Base-by-base conservation (phyloP, 2,888 invertebrate genomes). In the Callosobruchus maculatus region DNA sequence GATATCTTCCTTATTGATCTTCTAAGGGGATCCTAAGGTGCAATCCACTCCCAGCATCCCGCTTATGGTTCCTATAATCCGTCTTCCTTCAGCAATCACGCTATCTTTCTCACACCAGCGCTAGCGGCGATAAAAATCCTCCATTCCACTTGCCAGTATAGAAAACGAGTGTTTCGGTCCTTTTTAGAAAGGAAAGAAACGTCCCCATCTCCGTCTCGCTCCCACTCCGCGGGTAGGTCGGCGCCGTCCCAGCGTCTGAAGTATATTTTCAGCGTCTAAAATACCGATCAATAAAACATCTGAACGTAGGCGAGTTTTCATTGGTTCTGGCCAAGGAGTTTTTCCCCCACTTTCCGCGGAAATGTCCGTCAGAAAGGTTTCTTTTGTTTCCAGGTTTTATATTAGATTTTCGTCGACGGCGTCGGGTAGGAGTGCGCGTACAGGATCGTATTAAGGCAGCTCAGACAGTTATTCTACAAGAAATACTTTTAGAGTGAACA, bases 281-380 rank as follows among this genome's bases (percentile, higher is more conserved):
- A 85, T 85, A 83, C 84, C 85, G 86, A 86, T 86, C 86, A 85
- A 86, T 86, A 86, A 85, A 86, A 86, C 86, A 86, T 85, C 86
- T 84, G 85, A 84, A 84, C 85, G 83, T 81, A 81, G 85, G 82
- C 80, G 84, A 83, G 84, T 83, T 85, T 84, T 83, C 85, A 86
- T 86, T 86, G 85, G 86, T 85, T 78, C 79, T 85, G 81, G 85
- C 85, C 85, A 86, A 85, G 84, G 86, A 85, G 86, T 87, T 86
- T 87, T 87, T 85, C 86, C 85, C 84, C 83, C 83, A 83, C 84
- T 84, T 83, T 83, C 81, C 83, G 79, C 83, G 84, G 85, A 85
- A 84, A 85, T 85, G 85, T 85, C 84, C 85, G 85, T 85, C 85
- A 85, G 85, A 85, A 85, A 85, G 84, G 85, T 84, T 86, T 86